Conservation (phyloP, 2,113 vertebrate species). For the Smithornis capensis region DNA sequence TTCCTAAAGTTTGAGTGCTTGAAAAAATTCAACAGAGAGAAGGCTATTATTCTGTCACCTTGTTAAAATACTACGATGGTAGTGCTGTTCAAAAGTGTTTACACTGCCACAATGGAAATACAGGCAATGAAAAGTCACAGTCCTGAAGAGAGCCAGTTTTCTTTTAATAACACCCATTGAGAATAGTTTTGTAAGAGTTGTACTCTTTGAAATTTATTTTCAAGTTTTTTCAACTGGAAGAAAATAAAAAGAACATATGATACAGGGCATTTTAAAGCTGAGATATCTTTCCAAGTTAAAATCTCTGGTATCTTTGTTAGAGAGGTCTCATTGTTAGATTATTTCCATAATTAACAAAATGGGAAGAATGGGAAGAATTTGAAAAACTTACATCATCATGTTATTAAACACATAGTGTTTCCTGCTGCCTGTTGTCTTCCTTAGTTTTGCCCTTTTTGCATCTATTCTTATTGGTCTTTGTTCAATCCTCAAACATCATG, state of each 20-base stretch:
- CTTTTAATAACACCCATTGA: neutral
- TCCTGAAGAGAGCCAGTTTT: neutral
- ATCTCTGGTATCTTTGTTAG: neutral
- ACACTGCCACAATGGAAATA: neutral
- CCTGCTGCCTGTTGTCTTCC: neutral
- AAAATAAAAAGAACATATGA: neutral
- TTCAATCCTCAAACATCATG: neutral
- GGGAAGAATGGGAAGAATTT: neutral
- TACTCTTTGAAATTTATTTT: neutral
- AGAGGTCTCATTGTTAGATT: neutral
- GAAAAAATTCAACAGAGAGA: neutral
- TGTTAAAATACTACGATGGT: neutral
- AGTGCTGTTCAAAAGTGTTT: neutral
- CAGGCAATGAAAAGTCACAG: neutral
- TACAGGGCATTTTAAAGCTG: neutral
- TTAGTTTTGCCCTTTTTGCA: neutral
- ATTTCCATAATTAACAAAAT: neutral
- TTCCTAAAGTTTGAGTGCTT: conserved; percentile 1
- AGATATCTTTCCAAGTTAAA: neutral
- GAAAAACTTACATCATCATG: neutral
- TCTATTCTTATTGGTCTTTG: neutral
- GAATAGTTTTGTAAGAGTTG: neutral
- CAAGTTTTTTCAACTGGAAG: neutral
- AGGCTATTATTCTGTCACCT: conserved; percentile 1
- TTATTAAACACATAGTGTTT: neutral